Evolutionary conservation across 2,888 invertebrate species (phyloP).

Genomic region (Protodeltote pygarga): DNA sequence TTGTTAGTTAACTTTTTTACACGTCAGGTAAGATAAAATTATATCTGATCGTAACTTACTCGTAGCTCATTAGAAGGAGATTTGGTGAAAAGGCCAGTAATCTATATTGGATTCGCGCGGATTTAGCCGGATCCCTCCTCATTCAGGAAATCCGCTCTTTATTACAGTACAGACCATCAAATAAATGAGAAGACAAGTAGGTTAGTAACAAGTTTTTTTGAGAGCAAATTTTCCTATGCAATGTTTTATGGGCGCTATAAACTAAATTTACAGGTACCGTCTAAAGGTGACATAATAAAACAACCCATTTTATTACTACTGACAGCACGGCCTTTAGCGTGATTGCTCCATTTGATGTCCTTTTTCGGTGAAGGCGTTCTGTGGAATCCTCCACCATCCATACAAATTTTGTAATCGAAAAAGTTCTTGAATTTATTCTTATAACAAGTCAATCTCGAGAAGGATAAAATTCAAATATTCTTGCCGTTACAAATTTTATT

Average conservation of each 20-base stretch:
- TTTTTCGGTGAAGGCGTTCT: slow-evolving; percentile 13
- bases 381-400: not conserved
- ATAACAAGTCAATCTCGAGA: slow-evolving; percentile 6
- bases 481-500: not conserved
- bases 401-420: slow-evolving; percentile 12
- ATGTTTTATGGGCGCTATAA: slow-evolving; percentile 30
- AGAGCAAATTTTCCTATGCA: slow-evolving; percentile 8
- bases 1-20: slow-evolving; percentile 13
- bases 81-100: slow-evolving; percentile 43
- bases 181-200: slow-evolving; percentile 15
- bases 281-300: slow-evolving; percentile 23
- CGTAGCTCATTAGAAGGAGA: slow-evolving; percentile 36
- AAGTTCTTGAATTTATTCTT: slow-evolving; percentile 23
- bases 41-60: slow-evolving; percentile 24
- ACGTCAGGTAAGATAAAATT: slow-evolving; percentile 12
- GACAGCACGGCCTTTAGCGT: slow-evolving; percentile 6
- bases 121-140: slow-evolving; percentile 33
- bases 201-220: slow-evolving; percentile 11
- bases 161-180: slow-evolving; percentile 33
- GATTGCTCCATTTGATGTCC: slow-evolving; percentile 13
- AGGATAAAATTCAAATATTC: slow-evolving; percentile 12
- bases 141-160: slow-evolving; percentile 31
- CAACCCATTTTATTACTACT: slow-evolving; percentile 30
- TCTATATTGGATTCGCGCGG: slow-evolving; percentile 47
- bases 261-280: slow-evolving; percentile 24